phyloP scores from a whole-genome alignment of 23 tunicate species.

The Botrylloides violaceus region DNA sequence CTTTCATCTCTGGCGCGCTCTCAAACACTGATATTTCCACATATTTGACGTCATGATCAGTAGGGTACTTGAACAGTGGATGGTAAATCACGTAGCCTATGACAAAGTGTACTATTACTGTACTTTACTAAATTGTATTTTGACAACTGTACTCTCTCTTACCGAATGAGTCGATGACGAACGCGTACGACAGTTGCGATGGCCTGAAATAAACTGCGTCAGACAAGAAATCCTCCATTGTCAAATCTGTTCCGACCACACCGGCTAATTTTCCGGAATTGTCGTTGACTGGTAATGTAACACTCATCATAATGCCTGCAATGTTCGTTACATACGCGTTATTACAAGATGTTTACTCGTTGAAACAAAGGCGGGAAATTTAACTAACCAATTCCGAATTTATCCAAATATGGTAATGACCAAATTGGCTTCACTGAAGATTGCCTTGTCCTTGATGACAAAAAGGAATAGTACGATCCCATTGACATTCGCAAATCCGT shows the following conservation, averaged over 20 bases:
- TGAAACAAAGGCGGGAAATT: too few relatives aligned
- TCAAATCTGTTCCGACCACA: slow-evolving; percentile 35
- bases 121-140: not conserved
- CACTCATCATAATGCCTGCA: slow-evolving; percentile 30
- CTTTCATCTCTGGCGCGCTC: slow-evolving; percentile 17
- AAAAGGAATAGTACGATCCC: slow-evolving; percentile 42
- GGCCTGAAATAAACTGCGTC: slow-evolving; percentile 29
- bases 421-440: slow-evolving; percentile 27
- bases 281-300: slow-evolving; percentile 20
- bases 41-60: slow-evolving; percentile 16
- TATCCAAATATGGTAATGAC: slow-evolving; percentile 51
- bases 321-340: not conserved
- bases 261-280: slow-evolving; percentile 24
- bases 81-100: slow-evolving; percentile 51
- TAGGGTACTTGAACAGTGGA: slow-evolving; percentile 35
- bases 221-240: slow-evolving; percentile 28
- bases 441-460: not conserved
- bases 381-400: slow-evolving; percentile 38
- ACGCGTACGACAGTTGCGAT: slow-evolving; percentile 48
- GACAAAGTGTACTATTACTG: not conserved
- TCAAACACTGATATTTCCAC: slow-evolving; percentile 32
- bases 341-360: not conserved
- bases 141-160: not conserved
- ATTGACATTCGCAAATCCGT: slow-evolving; percentile 18
- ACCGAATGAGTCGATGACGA: slow-evolving; percentile 49